phyloP scores from a whole-genome alignment of 2,797 vertebrate species.

The Jordanella pulchra region DNA sequence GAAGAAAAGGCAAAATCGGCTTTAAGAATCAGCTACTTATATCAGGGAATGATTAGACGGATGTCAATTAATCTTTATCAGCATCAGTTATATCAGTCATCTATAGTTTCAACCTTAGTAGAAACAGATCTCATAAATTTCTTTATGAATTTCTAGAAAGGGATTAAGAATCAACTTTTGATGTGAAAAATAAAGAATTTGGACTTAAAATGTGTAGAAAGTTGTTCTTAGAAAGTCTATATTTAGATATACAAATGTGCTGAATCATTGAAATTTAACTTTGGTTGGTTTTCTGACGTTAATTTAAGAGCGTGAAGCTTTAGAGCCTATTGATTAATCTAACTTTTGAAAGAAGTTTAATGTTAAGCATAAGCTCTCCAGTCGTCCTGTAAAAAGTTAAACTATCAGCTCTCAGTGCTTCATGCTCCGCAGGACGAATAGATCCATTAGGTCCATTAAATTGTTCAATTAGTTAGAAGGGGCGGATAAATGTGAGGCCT shows the following conservation, averaged over 20 bases:
- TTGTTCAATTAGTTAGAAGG: constrained; percentile 33
- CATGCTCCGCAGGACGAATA: constrained; percentile 18
- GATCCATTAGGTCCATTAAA: constrained; percentile 48
- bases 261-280: not conserved
- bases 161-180: not conserved
- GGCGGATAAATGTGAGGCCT: constrained; percentile 10
- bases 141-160: too few species aligned
- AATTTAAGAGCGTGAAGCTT: too few species aligned
- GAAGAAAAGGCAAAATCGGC: too few species aligned
- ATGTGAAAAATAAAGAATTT: not conserved
- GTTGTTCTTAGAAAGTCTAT: too few species aligned
- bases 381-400: not conserved
- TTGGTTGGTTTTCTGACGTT: not conserved
- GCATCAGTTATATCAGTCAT: too few species aligned
- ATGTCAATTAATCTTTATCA: too few species aligned
- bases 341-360: not conserved
- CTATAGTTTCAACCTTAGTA: too few species aligned
- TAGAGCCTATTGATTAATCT: not conserved
- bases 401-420: constrained; percentile 2
- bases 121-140: too few species aligned
- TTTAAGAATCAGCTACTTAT: too few species aligned
- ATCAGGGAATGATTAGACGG: too few species aligned
- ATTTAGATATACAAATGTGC: not conserved
- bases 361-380: not conserved
- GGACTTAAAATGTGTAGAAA: not conserved